Evolutionary conservation across 2,888 invertebrate genomes (phyloP), one percentile per base, ranked within the genome.

Genomic region (Andrena hattorfiana): DNA sequence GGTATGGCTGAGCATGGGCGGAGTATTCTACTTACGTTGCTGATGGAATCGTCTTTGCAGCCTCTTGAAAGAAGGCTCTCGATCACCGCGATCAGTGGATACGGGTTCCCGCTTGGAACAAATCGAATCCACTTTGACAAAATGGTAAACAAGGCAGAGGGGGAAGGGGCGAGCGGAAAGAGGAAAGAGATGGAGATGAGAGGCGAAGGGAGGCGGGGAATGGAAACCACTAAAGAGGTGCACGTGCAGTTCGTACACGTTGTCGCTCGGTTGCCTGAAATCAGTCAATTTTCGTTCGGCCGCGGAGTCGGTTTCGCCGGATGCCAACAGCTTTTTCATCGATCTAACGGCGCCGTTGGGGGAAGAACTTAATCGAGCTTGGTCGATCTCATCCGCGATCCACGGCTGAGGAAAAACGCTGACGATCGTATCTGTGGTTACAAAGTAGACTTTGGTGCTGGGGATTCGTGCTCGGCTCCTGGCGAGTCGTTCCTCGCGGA

Each of bases 221-320:
- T 64, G 35, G 20, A 60, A 67, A 68, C 72, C 72, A 32, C 78
- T 87, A 87, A 87, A 68, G 74, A 87, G 86, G 80, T 80, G 84
- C 87, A 87, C 87, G 87, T 87, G 87, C 87, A 82, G 64, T 76
- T 73, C 59, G 60, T 79, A 77, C 68, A 77, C 77, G 72, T 69
- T 84, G 72, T 77, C 78, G 84, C 59, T 79, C 69, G 82, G 71
- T 82, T 60, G 66, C 51, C 70, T 76, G 80, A 84, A 82, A 85
- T 82, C 78, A 68, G 56, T 72, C 85, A 62, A 85, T 85, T 75
- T 79, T 80, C 82, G 59, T 69, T 51, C 35, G 28, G 67, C 83
- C 63, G 64, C 70, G 70, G 56, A 66, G 68, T 81, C 77, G 68
- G 75, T 63, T 56, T 75, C 68, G 69, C n/a, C 68, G 77, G 64